Conservation (phyloP, 2,888 invertebrate genomes). For the Coremacera marginata region DNA sequence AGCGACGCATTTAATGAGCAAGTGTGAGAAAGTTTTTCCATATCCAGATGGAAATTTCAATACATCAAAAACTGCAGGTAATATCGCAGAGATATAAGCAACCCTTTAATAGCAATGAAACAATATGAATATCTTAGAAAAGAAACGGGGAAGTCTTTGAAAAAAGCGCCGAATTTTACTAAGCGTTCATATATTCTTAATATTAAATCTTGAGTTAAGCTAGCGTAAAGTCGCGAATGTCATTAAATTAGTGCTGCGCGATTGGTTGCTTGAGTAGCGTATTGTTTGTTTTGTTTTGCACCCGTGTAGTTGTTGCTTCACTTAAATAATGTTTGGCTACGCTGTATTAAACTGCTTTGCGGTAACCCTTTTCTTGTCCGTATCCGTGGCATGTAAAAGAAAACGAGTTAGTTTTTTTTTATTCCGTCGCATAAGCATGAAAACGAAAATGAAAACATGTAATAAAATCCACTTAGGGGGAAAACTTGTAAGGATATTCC, state of each 20-base stretch:
- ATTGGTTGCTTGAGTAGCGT: conserved; percentile 34
- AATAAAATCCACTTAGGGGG: background rate
- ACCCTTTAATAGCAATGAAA: background rate
- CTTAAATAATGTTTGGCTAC: background rate
- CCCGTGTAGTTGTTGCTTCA: background rate
- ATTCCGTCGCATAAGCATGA: background rate
- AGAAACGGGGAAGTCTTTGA: too few relatives aligned
- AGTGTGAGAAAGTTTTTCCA: conserved; percentile 18
- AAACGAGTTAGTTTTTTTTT: background rate
- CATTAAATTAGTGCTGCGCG: conserved; percentile 60
- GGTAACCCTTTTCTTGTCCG: background rate
- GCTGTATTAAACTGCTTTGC: background rate
- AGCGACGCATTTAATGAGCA: background rate
- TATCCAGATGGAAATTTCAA: background rate
- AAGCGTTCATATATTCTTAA: background rate
- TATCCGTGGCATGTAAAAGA: too few relatives aligned
- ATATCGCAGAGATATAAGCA: background rate
- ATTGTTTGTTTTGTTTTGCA: background rate
- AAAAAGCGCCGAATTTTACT: background rate
- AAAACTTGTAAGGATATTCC: background rate
- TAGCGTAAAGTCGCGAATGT: conserved; percentile 53
- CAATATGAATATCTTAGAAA: background rate
- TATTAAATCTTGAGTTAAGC: conserved; percentile 5
- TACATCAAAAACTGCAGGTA: too few relatives aligned
- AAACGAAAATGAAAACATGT: background rate